Evolutionary conservation across 2,113 vertebrate species (phyloP).

Genomic region (Origma solitaria): DNA sequence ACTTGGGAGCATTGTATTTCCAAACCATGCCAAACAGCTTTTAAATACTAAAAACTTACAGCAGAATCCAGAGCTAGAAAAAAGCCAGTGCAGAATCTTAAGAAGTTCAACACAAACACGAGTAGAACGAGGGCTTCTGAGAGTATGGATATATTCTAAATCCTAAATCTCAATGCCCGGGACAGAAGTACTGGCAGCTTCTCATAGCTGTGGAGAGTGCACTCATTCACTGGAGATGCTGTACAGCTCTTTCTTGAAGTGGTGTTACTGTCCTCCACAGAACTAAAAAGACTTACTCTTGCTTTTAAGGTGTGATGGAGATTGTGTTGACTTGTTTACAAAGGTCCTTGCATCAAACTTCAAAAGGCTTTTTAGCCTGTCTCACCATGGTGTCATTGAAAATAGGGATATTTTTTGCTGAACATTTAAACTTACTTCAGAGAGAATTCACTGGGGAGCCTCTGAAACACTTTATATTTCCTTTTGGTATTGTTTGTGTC

Average conservation of each 20-base stretch:
- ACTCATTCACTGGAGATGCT: not conserved
- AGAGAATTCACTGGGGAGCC: constrained; percentile 39
- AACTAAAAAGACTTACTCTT: not conserved
- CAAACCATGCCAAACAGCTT: not conserved
- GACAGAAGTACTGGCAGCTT: not conserved
- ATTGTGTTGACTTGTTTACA: not conserved
- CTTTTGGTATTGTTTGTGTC: constrained; percentile 11
- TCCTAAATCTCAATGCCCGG: not conserved
- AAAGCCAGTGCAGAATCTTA: not conserved
- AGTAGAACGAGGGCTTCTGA: not conserved
- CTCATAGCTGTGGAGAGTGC: not conserved
- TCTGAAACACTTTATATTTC: constrained; percentile 39
- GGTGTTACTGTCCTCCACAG: not conserved
- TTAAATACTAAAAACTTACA: not conserved
- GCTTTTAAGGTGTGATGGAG: not conserved
- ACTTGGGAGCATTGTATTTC: not conserved
- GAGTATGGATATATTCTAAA: not conserved
- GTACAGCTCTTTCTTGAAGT: not conserved
- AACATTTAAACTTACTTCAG: not conserved
- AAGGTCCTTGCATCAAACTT: not conserved
- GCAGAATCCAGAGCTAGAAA: not conserved
- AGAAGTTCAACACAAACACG: not conserved
- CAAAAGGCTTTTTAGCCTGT: not conserved
- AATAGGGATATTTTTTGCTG: not conserved
- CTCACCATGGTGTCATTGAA: not conserved